These are phyloP conservation scores for Lordiphosa mommai DNA, from an alignment of 1,140 invertebrate genomes.

Conservation along the genomic window DNA sequence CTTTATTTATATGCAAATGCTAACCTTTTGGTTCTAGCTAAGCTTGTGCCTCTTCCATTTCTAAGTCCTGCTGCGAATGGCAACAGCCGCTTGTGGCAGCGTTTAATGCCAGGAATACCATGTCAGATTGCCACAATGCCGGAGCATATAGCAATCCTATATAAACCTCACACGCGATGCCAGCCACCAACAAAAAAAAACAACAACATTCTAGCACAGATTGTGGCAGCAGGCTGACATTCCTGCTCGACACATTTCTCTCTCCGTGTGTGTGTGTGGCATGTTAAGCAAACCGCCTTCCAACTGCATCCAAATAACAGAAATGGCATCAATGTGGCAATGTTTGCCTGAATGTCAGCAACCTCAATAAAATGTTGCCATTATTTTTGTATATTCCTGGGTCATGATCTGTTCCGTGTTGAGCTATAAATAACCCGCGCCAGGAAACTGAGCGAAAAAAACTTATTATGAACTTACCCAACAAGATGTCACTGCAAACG, in stretches of 20 bases:
- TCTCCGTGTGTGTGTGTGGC: constrained; percentile 20
- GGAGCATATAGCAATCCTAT: constrained; percentile 27
- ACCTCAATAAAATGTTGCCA: constrained; percentile 77
- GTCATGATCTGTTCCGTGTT: constrained; percentile 69
- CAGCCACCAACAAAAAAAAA: background rate
- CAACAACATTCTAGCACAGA: constrained; percentile 41
- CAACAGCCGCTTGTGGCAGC: too few relatives aligned
- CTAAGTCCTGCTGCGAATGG: too few relatives aligned
- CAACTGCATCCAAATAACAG: constrained; percentile 16
- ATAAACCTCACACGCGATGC: constrained; percentile 39
- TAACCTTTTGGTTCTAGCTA: too few relatives aligned
- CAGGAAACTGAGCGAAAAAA: background rate
- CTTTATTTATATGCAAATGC: too few relatives aligned
- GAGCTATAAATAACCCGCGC: constrained; percentile 56
- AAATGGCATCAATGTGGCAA: constrained; percentile 29
- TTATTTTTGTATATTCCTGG: constrained; percentile 53
- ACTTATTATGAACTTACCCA: constrained; percentile 50
- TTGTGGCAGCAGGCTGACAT: constrained; percentile 43
- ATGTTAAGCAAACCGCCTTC: constrained; percentile 45
- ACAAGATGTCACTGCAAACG: constrained; percentile 68
- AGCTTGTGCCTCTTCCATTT: too few relatives aligned
- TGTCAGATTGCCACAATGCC: constrained; percentile 12
- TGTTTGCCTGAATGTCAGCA: constrained; percentile 62
- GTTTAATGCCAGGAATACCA: constrained; percentile 27
- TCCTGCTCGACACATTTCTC: constrained; percentile 38